Evolutionary conservation across 2,888 invertebrate species (phyloP).

Genomic region (Pristionchus japonicus): DNA sequence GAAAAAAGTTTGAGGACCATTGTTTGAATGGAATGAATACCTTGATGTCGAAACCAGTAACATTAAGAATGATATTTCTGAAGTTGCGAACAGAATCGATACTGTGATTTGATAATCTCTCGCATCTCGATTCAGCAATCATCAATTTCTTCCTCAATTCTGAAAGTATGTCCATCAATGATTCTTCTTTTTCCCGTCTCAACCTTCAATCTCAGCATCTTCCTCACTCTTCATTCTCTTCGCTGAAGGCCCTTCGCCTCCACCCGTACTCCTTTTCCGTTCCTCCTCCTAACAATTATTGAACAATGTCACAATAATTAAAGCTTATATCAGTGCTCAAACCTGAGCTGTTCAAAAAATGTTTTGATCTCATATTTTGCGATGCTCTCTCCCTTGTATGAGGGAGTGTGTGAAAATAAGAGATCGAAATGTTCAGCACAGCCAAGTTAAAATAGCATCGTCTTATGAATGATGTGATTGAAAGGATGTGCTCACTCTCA

Average conservation of each 20-base stretch:
- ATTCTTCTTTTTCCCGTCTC: not conserved
- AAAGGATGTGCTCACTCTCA: not conserved
- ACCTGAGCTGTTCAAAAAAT: too few species aligned
- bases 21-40: not conserved
- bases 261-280: not conserved
- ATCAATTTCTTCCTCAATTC: not conserved
- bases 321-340: not conserved
- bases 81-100: not conserved
- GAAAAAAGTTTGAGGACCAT: too few species aligned
- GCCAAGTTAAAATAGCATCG: too few species aligned
- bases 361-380: too few species aligned
- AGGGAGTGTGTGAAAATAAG: too few species aligned
- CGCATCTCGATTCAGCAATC: not conserved
- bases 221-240: conserved; percentile 20
- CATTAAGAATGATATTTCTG: conserved; percentile 11
- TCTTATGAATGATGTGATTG: not conserved
- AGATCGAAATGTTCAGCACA: too few species aligned
- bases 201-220: conserved; percentile 24
- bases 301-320: too few species aligned
- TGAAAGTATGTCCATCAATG: not conserved
- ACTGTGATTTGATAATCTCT: not conserved
- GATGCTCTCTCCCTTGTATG: too few species aligned
- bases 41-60: conserved; percentile 37
- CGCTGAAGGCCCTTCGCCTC: not conserved
- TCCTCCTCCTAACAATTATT: not conserved